Percentiles rank a stretch among this genome's conserved stretches.
Evolutionary conservation across 2,113 vertebrate species (phyloP).

Genomic region (Microcebus jonahi): DNA sequence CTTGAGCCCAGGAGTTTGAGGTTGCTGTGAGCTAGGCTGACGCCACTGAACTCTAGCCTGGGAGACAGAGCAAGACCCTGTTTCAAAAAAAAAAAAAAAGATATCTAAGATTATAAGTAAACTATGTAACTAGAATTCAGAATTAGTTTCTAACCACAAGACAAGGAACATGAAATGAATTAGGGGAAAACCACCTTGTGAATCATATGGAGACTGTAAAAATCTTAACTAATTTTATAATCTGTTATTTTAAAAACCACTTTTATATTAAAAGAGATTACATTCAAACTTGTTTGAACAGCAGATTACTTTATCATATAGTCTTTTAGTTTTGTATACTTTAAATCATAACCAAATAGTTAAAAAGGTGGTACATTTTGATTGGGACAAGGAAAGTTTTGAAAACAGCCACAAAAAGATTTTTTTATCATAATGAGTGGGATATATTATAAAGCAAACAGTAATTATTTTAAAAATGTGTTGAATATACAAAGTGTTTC

Average conservation of each 20-base stretch:
- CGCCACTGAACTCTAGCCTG: no score
- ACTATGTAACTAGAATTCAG: neutral
- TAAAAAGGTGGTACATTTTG: conserved; percentile 1
- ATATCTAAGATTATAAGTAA: neutral
- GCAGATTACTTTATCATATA: neutral
- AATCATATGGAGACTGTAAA: neutral
- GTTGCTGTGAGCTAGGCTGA: no score
- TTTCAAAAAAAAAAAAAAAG: no score
- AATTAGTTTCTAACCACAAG: neutral
- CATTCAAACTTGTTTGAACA: neutral
- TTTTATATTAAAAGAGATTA: neutral
- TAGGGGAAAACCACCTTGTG: neutral
- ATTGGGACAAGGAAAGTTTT: neutral
- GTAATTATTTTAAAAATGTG: neutral
- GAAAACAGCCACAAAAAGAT: neutral
- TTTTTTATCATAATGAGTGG: neutral
- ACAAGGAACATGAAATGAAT: conserved; percentile 1
- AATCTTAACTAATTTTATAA: neutral
- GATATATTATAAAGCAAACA: neutral
- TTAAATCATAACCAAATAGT: neutral
- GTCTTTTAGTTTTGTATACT: neutral
- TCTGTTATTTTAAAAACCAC: neutral
- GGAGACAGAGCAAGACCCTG: no score
- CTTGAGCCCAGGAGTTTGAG: no score
- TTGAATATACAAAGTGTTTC: neutral